Conservation (phyloP, 1,140 invertebrate genomes). For the Eurosta solidaginis region DNA sequence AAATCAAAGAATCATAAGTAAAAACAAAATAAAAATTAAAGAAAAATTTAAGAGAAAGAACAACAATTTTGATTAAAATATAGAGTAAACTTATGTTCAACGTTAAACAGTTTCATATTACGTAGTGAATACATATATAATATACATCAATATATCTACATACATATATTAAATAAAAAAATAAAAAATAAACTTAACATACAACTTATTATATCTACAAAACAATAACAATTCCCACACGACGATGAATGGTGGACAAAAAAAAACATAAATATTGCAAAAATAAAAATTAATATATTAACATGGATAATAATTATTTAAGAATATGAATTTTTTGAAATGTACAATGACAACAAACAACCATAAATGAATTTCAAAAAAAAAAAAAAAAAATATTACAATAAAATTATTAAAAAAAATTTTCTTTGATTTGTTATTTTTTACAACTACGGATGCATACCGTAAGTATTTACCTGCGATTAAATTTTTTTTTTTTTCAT, state of each 20-base stretch:
- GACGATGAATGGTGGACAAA: neutral
- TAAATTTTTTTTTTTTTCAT: too few relatives aligned
- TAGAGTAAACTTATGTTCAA: neutral
- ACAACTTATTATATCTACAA: neutral
- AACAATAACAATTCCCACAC: neutral
- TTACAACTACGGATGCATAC: too few relatives aligned
- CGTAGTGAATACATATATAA: conserved; percentile 12
- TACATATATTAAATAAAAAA: too few relatives aligned
- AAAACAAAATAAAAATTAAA: neutral
- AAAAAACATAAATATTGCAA: neutral
- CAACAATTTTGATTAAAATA: neutral
- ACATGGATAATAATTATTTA: neutral
- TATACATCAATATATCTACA: neutral
- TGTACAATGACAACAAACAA: conserved; percentile 19
- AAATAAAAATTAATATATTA: neutral
- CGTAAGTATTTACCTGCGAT: too few relatives aligned
- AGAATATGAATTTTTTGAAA: conserved; percentile 20
- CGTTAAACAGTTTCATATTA: conserved; percentile 25
- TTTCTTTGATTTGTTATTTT: too few relatives aligned
- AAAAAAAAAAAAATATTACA: neutral
- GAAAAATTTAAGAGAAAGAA: neutral
- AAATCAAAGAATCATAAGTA: conserved; percentile 6
- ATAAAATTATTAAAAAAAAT: neutral
- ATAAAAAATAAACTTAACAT: neutral
- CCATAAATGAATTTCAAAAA: conserved; percentile 13